Evolutionary conservation across 2,797 vertebrate species (phyloP), one percentile per base, ranked within the genome.

Genomic region (Spinus olivaceus): DNA sequence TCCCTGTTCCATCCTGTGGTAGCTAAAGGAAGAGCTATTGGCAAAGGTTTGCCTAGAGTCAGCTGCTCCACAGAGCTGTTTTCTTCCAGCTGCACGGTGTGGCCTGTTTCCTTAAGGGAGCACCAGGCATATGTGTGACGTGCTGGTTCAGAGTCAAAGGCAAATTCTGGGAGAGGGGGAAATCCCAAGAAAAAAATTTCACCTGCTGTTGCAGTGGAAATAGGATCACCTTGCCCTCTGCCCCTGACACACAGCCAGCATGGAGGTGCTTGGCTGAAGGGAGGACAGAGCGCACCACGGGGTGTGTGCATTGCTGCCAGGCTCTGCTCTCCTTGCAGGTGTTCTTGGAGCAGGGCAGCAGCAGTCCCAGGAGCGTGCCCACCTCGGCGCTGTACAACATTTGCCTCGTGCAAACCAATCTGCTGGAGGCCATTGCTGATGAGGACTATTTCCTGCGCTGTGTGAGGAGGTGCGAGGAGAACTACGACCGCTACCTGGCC

Each of bases 361-460:
- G 88, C 6, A 96, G 96, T 84, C 97, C 97, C 24, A 98, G 97
- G 27, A 94, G 66, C 0, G 97, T 95, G 28, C 98, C 95, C 92
- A 98, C 97, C 35, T 97, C 98, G 0, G 98, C 99, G 96, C 98
- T 99, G 22, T 98, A 98, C 4, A 96, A 98, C 59, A 4, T 99
- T 79, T 97, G 98, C 32, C 95, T 99, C 91, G 97, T 99, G 85
- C 99, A 99, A 97, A 99, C 97, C 0, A 94, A 99, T 95, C 98
- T 99, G 70, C 98, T 99, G 60, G 96, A 95, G 77, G 99, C 99
- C 94, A 99, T 99, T 42, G 97, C 98, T 0, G 97, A 99, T 16
- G 96, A 96, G 15, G 88, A 88, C 92, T 99, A 99, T 97, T 99
- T 99, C 97, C 97, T 97, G 30, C 95, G 25, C 79, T 97, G 98